phyloP scores from a whole-genome alignment of 2,113 vertebrate genomes.

The Gymnobelideus leadbeateri region DNA sequence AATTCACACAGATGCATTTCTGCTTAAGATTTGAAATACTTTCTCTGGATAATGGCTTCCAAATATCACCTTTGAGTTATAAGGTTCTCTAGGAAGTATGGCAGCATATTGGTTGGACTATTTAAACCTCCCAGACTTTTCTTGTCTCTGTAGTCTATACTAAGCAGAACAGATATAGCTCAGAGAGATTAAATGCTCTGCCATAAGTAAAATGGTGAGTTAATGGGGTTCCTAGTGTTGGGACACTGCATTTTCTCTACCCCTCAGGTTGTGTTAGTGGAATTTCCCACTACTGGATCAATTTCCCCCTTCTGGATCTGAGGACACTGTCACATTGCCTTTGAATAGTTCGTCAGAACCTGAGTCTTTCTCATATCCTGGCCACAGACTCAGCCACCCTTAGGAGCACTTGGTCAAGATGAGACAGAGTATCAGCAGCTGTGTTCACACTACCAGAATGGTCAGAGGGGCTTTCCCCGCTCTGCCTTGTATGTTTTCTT shows the following conservation, averaged over 20 bases:
- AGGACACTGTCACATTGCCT: constrained; percentile 6
- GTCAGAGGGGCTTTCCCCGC: background rate
- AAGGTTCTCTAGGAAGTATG: background rate
- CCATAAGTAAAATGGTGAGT: constrained; percentile 30
- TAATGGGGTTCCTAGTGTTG: constrained; percentile 32
- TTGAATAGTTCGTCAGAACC: background rate
- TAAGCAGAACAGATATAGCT: constrained; percentile 30
- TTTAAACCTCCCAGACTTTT: background rate
- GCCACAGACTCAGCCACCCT: background rate
- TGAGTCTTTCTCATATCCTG: constrained; percentile 6
- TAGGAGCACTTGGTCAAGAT: constrained; percentile 12
- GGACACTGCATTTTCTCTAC: background rate
- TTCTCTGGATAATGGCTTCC: constrained; percentile 36
- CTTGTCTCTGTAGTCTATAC: constrained; percentile 57
- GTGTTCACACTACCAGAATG: constrained; percentile 2
- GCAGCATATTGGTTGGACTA: background rate
- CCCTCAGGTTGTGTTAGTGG: constrained; percentile 13
- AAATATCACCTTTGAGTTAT: constrained; percentile 28
- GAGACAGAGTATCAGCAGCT: background rate
- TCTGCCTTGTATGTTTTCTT: constrained; percentile 21
- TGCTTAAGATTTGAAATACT: constrained; percentile 25
- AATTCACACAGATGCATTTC: constrained; percentile 33
- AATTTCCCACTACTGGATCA: constrained; percentile 23
- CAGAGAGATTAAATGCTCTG: constrained; percentile 24
- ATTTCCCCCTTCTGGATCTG: constrained; percentile 7